Evolutionary conservation across 2,888 invertebrate genomes (phyloP), one percentile per base, ranked within the genome.

Genomic region (Drosophila paucipuncta): DNA sequence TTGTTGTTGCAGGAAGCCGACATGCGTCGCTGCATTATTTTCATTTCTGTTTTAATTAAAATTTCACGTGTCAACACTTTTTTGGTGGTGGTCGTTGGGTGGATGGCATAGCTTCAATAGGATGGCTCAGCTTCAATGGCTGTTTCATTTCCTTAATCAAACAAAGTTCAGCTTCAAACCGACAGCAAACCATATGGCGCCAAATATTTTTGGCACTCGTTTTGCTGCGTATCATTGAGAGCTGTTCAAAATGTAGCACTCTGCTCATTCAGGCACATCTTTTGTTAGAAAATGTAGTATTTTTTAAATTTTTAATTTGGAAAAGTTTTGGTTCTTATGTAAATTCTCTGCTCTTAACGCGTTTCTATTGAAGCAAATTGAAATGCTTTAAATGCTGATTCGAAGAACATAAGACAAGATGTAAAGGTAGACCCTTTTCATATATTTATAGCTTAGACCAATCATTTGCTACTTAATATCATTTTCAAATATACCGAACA

Each of bases 41-140:
- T 77, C 73, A 75, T 83, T 83, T 74, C 57, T 73, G 67, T 82
- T 86, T 90, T 90, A 90, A 91, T 91, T 91, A 90, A 87, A 91
- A 90, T 89, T 89, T 87, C 74, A 82, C 85, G 85, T 91, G 83
- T 86, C 83, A 89, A 91, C 82, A 69, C 82, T 75, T 90, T 41
- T 82, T 77, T 69, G 62, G 75, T 89, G 78, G 72, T 73, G 67
- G 73, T 25, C 50, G 50, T 50, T 66, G 68, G 59, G 68, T 43
- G 50, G 53, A 11, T 58, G 49, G 37, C 18, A 55, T 10, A 33
- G 13, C 4, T 9, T 4, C 30, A 37, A n/a, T 25, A 22, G 22
- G 22, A 22, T 22, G 22, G 22, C 37, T 41, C 37, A 37, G 37
- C 39, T 11, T 31, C 67, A 78, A 68, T 76, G 78, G 49, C 70